Base-by-base conservation (phyloP, 2,113 vertebrate genomes). In the Tupaia chinensis region DNA sequence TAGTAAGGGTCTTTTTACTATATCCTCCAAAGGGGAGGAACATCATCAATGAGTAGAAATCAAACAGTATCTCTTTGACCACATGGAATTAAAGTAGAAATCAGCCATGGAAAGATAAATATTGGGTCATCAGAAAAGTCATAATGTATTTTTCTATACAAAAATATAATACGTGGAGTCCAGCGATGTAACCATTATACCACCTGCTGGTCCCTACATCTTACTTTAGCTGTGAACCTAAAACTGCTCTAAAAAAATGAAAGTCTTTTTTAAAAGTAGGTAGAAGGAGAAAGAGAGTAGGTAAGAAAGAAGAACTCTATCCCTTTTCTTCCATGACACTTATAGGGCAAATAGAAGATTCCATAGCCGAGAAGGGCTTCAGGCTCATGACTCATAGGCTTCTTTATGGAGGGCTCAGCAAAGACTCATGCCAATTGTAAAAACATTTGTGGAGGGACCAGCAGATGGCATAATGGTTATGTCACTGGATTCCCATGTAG, bases 381-480 rank as follows among this genome's bases (percentile, higher is more conserved):
- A 65, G 63, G 58, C 1, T 89, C 17, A 66, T 84, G 34, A 90
- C 72, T 70, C 63, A 84, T 9, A 29, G 69, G 9, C 7, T 84
- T 3, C 12, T 0, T 81, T 73, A 32, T 17, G 29, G 25, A 44
- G 78, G 34, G 32, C 44, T 92, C 77, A 66, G n/a, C 44, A 81
- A 89, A 87, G 88, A 89, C 9, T 8, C 3, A 9, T 3, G 1
- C 15, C 16, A 66, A 7, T n/a, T 74, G 19, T 79, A 79, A 93
- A 97, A 89, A 23, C 63, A 89, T 70, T 32, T 87, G 65, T 3
- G 95, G 83, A 77, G 44, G 44, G 44, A 44, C 44, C 44, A 44
- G 44, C 44, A 44, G 44, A 44, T 44, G 44, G 44, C 44, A 44
- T 44, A 44, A 44, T 44, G 44, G 44, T 44, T 44, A 44, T 44